Base-by-base conservation (phyloP, 2,888 invertebrate genomes). In the Hirtodrosophila cameraria region DNA sequence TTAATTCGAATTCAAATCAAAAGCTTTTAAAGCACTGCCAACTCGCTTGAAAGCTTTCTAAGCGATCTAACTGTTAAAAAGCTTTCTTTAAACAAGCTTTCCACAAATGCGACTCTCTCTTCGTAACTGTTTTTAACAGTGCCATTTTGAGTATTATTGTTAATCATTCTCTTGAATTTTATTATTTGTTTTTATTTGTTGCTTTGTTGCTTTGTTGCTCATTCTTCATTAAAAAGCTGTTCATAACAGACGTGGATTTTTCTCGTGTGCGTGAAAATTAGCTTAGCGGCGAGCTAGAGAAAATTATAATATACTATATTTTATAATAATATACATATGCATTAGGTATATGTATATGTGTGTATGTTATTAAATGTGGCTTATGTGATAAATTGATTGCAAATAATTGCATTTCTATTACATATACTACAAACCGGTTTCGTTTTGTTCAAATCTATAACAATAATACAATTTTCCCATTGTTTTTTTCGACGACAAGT, bases 171-270 rank as follows among this genome's bases (percentile, higher is more conserved):
- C 7, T 30, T 28, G 9, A 13, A 16, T 45, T 39, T 46, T 57
- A 23, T 46, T 42, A 50, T 57, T 54, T 72, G 57, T 66, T 72
- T 66, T 72, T 72, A 57, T 67, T 68, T 57, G 45, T 62, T 45
- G 70, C 52, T 49, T 68, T 57, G 45, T 62, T 45, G 70, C 52
- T 49, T 33, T 59, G 35, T 30, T 43, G 31, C 49, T 46, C 60
- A 72, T 72, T 72, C 42, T 42, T 5, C 46, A 42, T 30, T 18
- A 4, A 58, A 67, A 74, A 71, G 53, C 63, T 62, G 74, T 63
- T 43, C 54, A 5, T 13, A 62, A 36, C 53, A 36, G 74, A 68
- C 71, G 68, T 68, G 28, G 25, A 28, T 30, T 49, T 27, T 15
- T 45, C 35, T 31, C 12, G 27, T n/a, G 35, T 12, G 35, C 46